Evolutionary conservation across 2,888 invertebrate species (phyloP), one percentile per base, ranked within the genome.

Genomic region (Zaprionus bogoriensis): DNA sequence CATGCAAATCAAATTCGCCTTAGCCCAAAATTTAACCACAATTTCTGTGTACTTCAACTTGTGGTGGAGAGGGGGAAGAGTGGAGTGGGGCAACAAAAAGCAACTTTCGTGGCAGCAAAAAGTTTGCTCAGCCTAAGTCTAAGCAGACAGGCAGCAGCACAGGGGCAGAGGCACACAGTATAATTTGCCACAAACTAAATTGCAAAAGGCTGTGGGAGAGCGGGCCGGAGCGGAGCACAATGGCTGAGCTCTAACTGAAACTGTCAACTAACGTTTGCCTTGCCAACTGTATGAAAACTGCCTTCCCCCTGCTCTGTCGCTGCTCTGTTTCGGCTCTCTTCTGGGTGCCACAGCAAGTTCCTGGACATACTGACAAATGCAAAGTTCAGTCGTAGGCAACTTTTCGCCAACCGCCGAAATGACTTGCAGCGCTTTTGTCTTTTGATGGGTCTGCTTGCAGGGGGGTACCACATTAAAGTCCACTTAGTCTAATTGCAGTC

Each of bases 401-500:
- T 70, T 70, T 70, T 62, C 53, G 69, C 47, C 58, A 65, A 65
- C 80, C 80, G 62, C 79, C 20, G 52, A 79, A 83, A 85, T 83
- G 77, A 64, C 79, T 79, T 86, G 70, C 55, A 82, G 67, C 77
- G 20, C 47, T 66, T 72, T 75, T 53, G 65, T 47, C 32, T 10
- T 1, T 14, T 22, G 30, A 14, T 10, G 9, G 14, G 30, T 22
- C 7, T 20, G 14, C 4, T 7, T 1, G 5, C 23, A 9, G 3
- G 22, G 22, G 36, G 19, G 2, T 70, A 82, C 75, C 78, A 74
- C 74, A 73, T 87, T 81, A 81, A 81, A 74, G 74, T 75, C 73
- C 82, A 84, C 87, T 82, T 87, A 78, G 70, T 47, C 65, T 87
- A 82, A 81, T 81, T 81, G 87, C 73, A 83, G 53, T 59, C 23